Conservation (phyloP, 2,113 vertebrate genomes). For the Prunella himalayana region DNA sequence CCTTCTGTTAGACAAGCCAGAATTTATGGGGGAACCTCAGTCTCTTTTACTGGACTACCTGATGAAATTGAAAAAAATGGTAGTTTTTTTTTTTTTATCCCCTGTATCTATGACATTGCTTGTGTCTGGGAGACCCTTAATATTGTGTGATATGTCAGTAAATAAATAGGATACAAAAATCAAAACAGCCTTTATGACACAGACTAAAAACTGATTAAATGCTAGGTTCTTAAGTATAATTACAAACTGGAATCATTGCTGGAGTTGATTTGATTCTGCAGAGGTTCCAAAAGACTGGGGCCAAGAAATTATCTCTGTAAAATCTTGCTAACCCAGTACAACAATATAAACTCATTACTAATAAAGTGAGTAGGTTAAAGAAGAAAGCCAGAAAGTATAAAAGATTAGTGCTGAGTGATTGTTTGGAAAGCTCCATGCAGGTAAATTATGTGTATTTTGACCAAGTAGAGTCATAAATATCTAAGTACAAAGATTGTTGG, state of each 20-base stretch:
- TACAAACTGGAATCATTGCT: background rate
- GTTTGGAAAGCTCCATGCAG: background rate
- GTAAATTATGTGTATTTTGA: background rate
- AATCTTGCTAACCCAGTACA: background rate
- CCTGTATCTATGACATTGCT: background rate
- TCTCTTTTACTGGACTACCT: background rate
- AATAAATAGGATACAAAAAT: background rate
- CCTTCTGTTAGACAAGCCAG: background rate
- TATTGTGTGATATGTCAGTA: background rate
- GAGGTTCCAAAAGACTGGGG: background rate
- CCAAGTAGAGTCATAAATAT: background rate
- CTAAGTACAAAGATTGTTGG: background rate
- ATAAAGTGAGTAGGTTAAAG: background rate
- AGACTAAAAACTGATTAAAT: background rate
- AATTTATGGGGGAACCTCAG: background rate
- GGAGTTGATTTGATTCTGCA: background rate
- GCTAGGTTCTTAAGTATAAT: background rate
- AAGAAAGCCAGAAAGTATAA: background rate
- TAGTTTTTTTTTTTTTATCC: background rate
- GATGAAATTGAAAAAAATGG: background rate
- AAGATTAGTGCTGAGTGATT: background rate
- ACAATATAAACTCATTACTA: background rate
- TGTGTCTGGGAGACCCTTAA: background rate
- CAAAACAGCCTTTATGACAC: background rate
- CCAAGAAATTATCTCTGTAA: background rate